A percentile compares a stretch with the other conserved stretches of the same genome.
phyloP scores from a whole-genome alignment of 2,888 invertebrate genomes.

The Cataglyphis rosenhaueri region DNA sequence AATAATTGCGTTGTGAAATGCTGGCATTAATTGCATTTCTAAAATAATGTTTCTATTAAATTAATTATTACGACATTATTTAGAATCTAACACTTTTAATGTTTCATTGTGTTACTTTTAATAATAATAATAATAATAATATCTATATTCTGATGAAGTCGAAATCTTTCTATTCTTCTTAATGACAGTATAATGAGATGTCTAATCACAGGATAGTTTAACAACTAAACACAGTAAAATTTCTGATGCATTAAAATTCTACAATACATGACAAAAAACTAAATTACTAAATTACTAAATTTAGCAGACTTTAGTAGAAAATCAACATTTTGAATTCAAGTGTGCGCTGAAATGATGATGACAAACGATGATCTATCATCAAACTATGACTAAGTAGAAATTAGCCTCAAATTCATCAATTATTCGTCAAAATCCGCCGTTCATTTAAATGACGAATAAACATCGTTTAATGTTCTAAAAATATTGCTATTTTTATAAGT shows the following conservation, averaged over 20 bases:
- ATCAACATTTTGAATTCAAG: neutral
- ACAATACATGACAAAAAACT: neutral
- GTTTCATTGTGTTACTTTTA: neutral
- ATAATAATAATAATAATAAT: neutral
- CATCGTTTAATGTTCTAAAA: neutral
- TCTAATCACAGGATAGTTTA: neutral
- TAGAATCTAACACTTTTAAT: neutral
- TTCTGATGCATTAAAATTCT: neutral
- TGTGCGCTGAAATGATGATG: neutral
- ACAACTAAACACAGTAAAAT: neutral
- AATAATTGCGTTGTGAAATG: neutral
- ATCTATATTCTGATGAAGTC: neutral
- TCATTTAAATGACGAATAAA: neutral
- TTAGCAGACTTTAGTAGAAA: neutral
- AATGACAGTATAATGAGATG: neutral
- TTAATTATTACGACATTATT: neutral
- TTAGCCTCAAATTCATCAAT: neutral
- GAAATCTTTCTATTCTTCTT: neutral
- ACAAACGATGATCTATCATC: neutral
- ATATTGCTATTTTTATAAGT: neutral
- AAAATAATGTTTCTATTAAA: neutral
- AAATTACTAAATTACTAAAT: neutral
- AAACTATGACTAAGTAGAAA: neutral
- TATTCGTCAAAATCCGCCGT: neutral
- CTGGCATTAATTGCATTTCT: neutral